Evolutionary conservation across 2,888 invertebrate genomes (phyloP).

Genomic region (Scaptomyza caliginosa): DNA sequence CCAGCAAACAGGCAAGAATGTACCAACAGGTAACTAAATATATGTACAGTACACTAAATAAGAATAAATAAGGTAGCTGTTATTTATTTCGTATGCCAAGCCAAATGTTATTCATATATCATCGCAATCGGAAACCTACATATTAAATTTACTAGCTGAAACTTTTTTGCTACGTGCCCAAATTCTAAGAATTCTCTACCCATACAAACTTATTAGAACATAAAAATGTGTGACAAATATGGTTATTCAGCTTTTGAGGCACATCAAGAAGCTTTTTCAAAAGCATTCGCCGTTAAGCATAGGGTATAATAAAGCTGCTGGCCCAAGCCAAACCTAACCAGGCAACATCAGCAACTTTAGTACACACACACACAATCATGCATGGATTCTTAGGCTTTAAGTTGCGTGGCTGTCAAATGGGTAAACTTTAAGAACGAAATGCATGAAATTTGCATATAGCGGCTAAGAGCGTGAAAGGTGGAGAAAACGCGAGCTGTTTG

Average conservation of each 20-base stretch:
- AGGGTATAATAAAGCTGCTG: constrained; percentile 30
- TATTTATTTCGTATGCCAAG: neutral
- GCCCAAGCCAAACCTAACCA: neutral
- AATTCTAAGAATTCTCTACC: neutral
- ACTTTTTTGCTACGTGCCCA: neutral
- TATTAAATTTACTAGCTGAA: constrained; percentile 2
- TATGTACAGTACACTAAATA: neutral
- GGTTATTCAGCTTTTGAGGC: neutral
- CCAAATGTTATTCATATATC: neutral
- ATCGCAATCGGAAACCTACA: constrained; percentile 3
- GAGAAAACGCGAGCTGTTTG: constrained; percentile 1
- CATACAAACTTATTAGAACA: neutral
- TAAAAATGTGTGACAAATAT: constrained; percentile 5
- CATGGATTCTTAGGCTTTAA: constrained; percentile 16
- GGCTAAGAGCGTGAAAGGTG: constrained; percentile 1
- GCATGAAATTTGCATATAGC: constrained; percentile 62
- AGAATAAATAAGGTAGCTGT: neutral
- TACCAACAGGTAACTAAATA: neutral
- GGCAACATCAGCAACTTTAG: constrained; percentile 52
- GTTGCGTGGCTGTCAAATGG: constrained; percentile 8
- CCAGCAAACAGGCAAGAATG: too few relatives aligned
- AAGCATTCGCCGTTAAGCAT: constrained; percentile 3
- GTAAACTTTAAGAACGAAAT: constrained; percentile 58
- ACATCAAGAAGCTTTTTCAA: constrained; percentile 1
- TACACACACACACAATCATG: constrained; percentile 1